phyloP scores from a whole-genome alignment of 1,140 invertebrate species.

The Papilio dardanus region DNA sequence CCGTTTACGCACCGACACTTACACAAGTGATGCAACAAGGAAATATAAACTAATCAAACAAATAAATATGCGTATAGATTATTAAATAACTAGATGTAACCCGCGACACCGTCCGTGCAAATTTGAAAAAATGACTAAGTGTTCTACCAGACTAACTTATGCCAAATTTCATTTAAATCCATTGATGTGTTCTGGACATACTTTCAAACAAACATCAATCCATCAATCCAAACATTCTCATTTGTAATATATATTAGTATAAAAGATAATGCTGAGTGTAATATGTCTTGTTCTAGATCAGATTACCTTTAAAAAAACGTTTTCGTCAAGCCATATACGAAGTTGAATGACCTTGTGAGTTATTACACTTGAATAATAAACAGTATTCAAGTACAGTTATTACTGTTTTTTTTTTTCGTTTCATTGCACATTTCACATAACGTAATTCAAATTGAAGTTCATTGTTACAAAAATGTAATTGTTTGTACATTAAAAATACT shows the following conservation, averaged over 20 bases:
- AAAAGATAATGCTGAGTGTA: too few species aligned
- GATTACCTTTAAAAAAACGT: background rate
- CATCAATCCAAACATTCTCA: too few species aligned
- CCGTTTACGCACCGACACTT: background rate
- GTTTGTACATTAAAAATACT: background rate
- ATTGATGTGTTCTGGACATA: too few species aligned
- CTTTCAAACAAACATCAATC: too few species aligned
- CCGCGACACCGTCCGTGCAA: background rate
- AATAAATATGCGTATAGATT: background rate
- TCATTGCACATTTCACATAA: background rate
- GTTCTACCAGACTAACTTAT: too few species aligned
- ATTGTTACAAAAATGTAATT: constrained; percentile 2
- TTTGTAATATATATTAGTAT: too few species aligned
- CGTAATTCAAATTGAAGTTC: background rate
- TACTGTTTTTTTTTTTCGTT: background rate
- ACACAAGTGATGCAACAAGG: background rate
- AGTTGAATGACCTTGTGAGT: background rate
- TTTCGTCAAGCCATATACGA: background rate
- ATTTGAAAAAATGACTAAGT: too few species aligned
- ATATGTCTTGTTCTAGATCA: background rate
- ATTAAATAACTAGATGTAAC: background rate
- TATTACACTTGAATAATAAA: background rate
- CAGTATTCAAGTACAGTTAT: constrained; percentile 3
- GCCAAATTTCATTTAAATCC: too few species aligned
- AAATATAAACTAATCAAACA: background rate